A percentile compares a stretch with the other conserved stretches of the same genome.
Conservation (phyloP, 1,140 invertebrate species). For the Drosophila lacertosa region DNA sequence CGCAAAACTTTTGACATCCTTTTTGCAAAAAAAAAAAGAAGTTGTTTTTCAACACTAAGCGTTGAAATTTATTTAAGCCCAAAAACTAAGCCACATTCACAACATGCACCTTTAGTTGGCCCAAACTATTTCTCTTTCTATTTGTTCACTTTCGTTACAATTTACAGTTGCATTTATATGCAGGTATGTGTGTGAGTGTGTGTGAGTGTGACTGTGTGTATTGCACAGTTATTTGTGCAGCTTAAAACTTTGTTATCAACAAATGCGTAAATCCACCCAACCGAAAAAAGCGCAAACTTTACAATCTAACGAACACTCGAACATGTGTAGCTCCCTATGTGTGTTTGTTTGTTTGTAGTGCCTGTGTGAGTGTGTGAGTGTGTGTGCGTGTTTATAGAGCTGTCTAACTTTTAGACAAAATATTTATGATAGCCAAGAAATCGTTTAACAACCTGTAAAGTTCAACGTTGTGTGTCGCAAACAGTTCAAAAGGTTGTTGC, state of each 20-base stretch:
- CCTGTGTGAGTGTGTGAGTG: not conserved
- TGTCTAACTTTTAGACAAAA: slow-evolving; percentile 77
- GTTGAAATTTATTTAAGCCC: slow-evolving; percentile 52
- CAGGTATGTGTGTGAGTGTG: slow-evolving; percentile 5
- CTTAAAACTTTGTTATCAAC: slow-evolving; percentile 80
- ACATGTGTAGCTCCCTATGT: slow-evolving; percentile 2
- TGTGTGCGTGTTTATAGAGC: slow-evolving; percentile 47
- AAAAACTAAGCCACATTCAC: slow-evolving; percentile 37
- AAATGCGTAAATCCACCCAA: slow-evolving; percentile 77
- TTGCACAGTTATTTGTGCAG: slow-evolving; percentile 67
- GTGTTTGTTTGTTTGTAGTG: not conserved
- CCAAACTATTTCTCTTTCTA: slow-evolving; percentile 1
- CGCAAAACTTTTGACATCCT: slow-evolving; percentile 68
- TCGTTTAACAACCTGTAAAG: slow-evolving; percentile 65
- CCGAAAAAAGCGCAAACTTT: slow-evolving; percentile 48
- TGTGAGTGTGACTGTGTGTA: slow-evolving; percentile 38
- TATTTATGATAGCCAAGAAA: slow-evolving; percentile 73
- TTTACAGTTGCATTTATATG: slow-evolving; percentile 14
- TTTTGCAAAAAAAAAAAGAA: slow-evolving; percentile 70
- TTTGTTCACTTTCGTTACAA: slow-evolving; percentile 35
- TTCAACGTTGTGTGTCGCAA: slow-evolving; percentile 10
- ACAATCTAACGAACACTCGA: slow-evolving; percentile 58
- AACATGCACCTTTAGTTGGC: not conserved
- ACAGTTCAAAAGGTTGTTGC: slow-evolving; percentile 28
- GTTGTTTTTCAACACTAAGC: slow-evolving; percentile 49